Evolutionary conservation across 2,888 invertebrate species (phyloP), one percentile per base, ranked within the genome.

Genomic region (Eupsilia transversa): DNA sequence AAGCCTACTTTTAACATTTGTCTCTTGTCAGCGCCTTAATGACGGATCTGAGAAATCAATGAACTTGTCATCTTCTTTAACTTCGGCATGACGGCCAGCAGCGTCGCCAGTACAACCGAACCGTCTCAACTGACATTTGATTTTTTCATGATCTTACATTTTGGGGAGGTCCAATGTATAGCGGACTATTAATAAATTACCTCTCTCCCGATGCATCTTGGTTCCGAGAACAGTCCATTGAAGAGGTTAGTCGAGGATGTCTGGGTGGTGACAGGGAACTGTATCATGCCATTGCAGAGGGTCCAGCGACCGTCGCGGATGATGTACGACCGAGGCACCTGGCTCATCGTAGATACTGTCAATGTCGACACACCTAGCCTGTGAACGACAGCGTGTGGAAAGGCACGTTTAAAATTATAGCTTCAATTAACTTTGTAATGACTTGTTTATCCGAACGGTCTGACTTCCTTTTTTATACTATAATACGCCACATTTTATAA

Each of bases 201-300:
- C 93, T 95, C 95, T 81, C 93, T 92, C 54, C 96, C 96, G 59
- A 94, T 91, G 78, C 96, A 96, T 54, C 91, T 89, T 0, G 95
- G 95, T 5, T 86, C 83, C 2, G 90, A 81, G 41, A 91, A 89
- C 20, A 91, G 68, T 14, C 91, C 91, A 35, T 85, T 90, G 78
- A 91, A 93, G 5, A 89, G 68, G 64, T 89, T 91, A 1, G 82
- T 82, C 0, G 90, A 77, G 0, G 84, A 69, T 1, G 72, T 41
- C 43, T 78, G 77, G 7, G 75, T 77, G 7, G 78, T 65, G 0
- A 86, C 57, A 0, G 89, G 87, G 0, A 91, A 90, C 80, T 94
- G 94, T n/a, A 96, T 82, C 59, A 92, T 86, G 30, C 96, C 96
- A 43, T 92, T 91, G 85, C 96, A 96, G 2, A 91, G 88, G 2